Base-by-base conservation (phyloP, 92 coral and sea anemone genomes). In the Paramuricea clavata region DNA sequence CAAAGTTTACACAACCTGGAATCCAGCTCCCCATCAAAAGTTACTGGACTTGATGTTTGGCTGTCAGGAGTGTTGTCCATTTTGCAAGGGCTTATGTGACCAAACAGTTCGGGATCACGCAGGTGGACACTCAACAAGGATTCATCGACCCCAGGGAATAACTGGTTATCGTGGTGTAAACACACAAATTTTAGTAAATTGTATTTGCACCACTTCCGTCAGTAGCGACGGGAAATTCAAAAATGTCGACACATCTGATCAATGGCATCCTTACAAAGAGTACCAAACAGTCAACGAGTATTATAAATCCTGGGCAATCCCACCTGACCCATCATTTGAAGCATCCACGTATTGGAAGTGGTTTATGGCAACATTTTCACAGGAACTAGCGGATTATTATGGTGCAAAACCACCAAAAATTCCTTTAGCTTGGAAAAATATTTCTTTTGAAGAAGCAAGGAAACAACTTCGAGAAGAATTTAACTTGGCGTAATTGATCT, bases 61-160 rank as follows among this genome's bases (percentile, higher is more conserved):
- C 72, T 65, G 72, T 32, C 72, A 65, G 39, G 72, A 65, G 72
- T 65, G 72, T 33, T 65, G 72, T 65, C 72, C 72, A 28, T 65
- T 65, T 32, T 65, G 72, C n/a, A 65, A 65, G 0, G 72, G 72
- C 10, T 65, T 65, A 65, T 65, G 72, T 33, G 72, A 65, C 28
- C 72, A 65, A 65, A 65, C 72, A 28, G 72, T 65, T 65, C 72
- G 72, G 28, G n/a, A 65, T 12, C 72, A 65, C 42, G 72, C 39
- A 13, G 72, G 72, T 65, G 72, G 72, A 65, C 72, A 65, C 72
- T 65, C 72, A 33, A 65, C 72, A 65, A 65, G 72, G 22, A 65
- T 65, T 65, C 72, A 65, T 32, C 72, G 72, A 3, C 72, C 72
- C 2, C 72, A 65, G 72, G 72, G 72, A 65, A 65, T 65, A 65